Conservation (phyloP, 37 sponge, comb jelly and placozoan species). For the Hormiphora californensis region DNA sequence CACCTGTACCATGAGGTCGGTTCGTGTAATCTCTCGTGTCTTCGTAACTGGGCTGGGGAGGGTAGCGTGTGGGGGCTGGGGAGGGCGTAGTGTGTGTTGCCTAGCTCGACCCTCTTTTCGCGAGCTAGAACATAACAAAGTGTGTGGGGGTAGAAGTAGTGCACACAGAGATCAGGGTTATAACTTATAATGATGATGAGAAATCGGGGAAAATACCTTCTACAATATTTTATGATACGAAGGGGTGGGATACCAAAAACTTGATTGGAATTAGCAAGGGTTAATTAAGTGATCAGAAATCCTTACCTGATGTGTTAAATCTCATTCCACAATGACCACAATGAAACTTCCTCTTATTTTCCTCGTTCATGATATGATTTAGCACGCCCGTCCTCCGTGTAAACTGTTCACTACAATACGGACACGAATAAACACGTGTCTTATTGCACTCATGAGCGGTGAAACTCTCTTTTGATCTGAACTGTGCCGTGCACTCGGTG, state of each 20-base stretch:
- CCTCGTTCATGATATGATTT: slow-evolving; percentile 44
- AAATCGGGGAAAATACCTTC: too few species aligned
- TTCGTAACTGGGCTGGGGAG: not conserved
- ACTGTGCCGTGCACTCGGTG: not conserved
- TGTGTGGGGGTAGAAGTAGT: too few species aligned
- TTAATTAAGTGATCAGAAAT: too few species aligned
- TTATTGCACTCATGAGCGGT: not conserved
- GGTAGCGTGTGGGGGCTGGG: too few species aligned
- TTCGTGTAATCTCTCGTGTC: slow-evolving; percentile 22
- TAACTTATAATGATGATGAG: too few species aligned
- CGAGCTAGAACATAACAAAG: too few species aligned
- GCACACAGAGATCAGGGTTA: too few species aligned
- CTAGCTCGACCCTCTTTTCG: too few species aligned
- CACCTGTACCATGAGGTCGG: slow-evolving; percentile 18
- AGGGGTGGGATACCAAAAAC: too few species aligned
- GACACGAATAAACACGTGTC: not conserved
- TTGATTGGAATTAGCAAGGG: too few species aligned
- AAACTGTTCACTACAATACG: not conserved
- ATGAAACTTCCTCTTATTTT: slow-evolving; percentile 15
- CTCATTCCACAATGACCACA: not conserved
- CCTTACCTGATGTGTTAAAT: slow-evolving; percentile 40
- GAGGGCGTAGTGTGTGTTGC: too few species aligned
- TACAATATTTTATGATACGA: too few species aligned
- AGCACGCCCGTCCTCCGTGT: not conserved
- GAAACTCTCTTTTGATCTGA: not conserved